Conservation (phyloP, 1,140 invertebrate genomes). For the Contarinia nasturtii region DNA sequence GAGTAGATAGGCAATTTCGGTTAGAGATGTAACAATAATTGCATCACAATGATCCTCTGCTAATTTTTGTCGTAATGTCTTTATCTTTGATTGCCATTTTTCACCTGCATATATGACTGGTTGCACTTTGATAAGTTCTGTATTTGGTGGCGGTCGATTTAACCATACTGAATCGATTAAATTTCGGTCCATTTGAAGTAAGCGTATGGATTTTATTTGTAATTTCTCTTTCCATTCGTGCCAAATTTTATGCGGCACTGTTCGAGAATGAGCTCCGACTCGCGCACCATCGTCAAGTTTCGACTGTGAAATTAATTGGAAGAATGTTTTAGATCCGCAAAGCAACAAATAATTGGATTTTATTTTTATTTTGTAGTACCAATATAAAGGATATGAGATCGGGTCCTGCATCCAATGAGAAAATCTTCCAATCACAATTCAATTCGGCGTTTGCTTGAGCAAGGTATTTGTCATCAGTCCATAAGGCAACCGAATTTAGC, state of each 20-base stretch:
- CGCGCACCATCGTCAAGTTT: constrained; percentile 39
- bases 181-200: constrained; percentile 49
- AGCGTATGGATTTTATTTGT: constrained; percentile 28
- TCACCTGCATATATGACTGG: constrained; percentile 23
- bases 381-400: constrained; percentile 40
- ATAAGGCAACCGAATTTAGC: constrained; percentile 51
- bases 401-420: constrained; percentile 44
- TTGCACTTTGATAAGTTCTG: constrained; percentile 32
- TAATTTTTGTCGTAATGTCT: constrained; percentile 43
- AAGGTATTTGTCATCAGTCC: constrained; percentile 79
- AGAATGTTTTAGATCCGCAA: background rate
- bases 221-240: constrained; percentile 33
- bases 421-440: constrained; percentile 63
- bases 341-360: background rate
- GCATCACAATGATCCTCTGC: constrained; percentile 44
- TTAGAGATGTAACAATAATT: constrained; percentile 70
- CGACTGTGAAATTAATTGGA: constrained; percentile 27
- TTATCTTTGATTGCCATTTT: constrained; percentile 53
- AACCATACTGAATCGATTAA: constrained; percentile 69
- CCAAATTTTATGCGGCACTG: constrained; percentile 46
- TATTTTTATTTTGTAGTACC: constrained; percentile 12
- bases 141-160: constrained; percentile 29
- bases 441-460: constrained; percentile 54
- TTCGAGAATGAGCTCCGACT: constrained; percentile 68
- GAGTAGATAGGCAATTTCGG: constrained; percentile 86